Evolutionary conservation across 2,113 vertebrate genomes (phyloP), one percentile per base, ranked within the genome.

Genomic region (Hirundichthys speculiger): DNA sequence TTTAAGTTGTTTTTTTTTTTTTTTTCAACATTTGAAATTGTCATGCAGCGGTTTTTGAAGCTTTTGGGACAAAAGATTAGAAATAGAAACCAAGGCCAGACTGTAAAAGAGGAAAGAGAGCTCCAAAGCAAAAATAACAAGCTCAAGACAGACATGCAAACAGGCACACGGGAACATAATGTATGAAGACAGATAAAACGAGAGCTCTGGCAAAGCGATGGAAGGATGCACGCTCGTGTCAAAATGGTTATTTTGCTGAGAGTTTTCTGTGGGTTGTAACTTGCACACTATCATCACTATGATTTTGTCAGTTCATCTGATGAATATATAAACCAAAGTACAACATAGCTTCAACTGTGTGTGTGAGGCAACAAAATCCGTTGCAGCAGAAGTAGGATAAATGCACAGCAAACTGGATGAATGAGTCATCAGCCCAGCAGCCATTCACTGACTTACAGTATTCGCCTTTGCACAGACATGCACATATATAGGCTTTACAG

Each of bases 261-360:
- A 55, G 20, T 58, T 48, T 45, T 39, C 51, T 70, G 38, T 24
- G 42, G 49, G 52, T 64, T 79, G 27, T 40, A 82, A 77, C 58
- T 63, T 71, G 60, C 41, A 25, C 52, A 20, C 27, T 40, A 9
- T 34, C 38, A 57, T 57, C 41, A 66, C 45, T n/a, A 76, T 75
- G 45, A 65, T 86, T 82, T 73, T 77, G 82, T 81, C 61, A 75
- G 48, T 57, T 77, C 72, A 74, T 84, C 40, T 62, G 65, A 70
- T 73, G 61, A 60, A 75, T 61, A 62, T 84, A 80, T 67, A 82
- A 83, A 73, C 20, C 66, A 73, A 69, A 62, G 58, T 52, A 73
- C 55, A 54, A 42, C 55, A 62, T 41, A 47, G 63, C 54, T 52
- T 74, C 21, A 25, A 60, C 45, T 42, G 38, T 54, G 48, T 56